phyloP scores from a whole-genome alignment of 2,888 invertebrate species.

The Amblyjoppa fuscipennis region DNA sequence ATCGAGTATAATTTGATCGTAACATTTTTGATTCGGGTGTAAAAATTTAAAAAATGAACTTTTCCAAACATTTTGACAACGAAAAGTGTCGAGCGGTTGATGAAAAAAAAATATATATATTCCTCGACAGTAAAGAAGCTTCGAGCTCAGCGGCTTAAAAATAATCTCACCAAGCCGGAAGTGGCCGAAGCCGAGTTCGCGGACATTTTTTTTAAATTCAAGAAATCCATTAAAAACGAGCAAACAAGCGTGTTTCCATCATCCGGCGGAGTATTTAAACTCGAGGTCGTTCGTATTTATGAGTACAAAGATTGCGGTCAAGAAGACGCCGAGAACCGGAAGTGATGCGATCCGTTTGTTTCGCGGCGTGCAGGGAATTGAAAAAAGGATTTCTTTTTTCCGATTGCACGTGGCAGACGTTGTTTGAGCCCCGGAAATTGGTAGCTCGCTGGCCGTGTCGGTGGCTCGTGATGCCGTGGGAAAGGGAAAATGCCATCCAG shows the following conservation, averaged over 20 bases:
- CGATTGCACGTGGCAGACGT: conserved; percentile 19
- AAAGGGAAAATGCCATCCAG: conserved; percentile 17
- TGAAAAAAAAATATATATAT: no score
- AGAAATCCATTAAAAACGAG: neutral
- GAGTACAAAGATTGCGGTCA: conserved; percentile 1
- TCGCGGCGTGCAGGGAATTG: conserved; percentile 17
- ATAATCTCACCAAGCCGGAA: neutral
- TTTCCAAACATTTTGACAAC: no score
- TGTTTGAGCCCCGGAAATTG: conserved; percentile 60
- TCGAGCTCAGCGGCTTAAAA: neutral
- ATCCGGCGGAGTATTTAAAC: neutral
- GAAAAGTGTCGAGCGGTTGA: no score
- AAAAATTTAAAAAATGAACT: no score
- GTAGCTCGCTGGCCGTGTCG: conserved; percentile 35
- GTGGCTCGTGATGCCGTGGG: conserved; percentile 8
- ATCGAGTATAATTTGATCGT: no score
- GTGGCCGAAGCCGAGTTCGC: neutral
- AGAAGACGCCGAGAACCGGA: conserved; percentile 36
- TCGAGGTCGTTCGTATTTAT: neutral
- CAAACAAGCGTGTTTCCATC: neutral
- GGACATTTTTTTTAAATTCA: no score
- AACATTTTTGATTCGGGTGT: no score
- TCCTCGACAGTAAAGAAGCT: neutral
- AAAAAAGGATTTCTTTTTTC: conserved; percentile 52
- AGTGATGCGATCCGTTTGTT: conserved; percentile 31